These are phyloP conservation scores for Sycophaga agraensis DNA, from an alignment of 1,140 invertebrate genomes.

Conservation along the genomic window DNA sequence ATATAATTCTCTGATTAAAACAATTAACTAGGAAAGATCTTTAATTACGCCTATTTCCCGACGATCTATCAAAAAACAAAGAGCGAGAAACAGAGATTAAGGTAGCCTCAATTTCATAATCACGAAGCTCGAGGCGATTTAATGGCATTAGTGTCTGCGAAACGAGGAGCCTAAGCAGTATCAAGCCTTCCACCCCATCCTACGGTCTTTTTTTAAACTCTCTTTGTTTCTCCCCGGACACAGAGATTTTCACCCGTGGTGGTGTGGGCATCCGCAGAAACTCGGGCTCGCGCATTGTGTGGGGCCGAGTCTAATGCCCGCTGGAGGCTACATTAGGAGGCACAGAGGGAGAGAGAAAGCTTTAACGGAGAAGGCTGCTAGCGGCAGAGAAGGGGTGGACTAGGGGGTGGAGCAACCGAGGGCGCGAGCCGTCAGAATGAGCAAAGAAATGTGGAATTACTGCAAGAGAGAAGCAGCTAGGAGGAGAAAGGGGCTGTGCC, in stretches of 20 bases:
- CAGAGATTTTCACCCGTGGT: not conserved
- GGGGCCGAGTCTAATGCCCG: slow-evolving; percentile 5
- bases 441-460: slow-evolving; percentile 21
- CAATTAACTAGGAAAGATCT: slow-evolving; percentile 1
- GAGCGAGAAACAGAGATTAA: not conserved
- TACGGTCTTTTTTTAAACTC: slow-evolving; percentile 15
- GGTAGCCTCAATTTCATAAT: slow-evolving; percentile 10
- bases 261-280: no score
- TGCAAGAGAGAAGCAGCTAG: not conserved
- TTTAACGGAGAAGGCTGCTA: not conserved
- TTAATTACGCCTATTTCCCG: slow-evolving; percentile 17
- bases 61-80: not conserved
- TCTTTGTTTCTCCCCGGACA: slow-evolving; percentile 7
- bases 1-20: no score
- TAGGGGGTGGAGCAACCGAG: not conserved
- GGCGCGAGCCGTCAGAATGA: slow-evolving; percentile 13
- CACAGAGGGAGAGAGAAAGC: slow-evolving; percentile 5
- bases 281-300: not conserved
- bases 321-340: slow-evolving; percentile 26
- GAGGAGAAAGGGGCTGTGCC: not conserved
- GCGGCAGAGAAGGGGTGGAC: slow-evolving; percentile 29
- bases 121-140: no score
- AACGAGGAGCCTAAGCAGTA: no score
- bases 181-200: no score
- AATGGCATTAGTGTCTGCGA: no score